These are phyloP conservation scores for Sterna hirundo DNA, from an alignment of 2,113 vertebrate species.

Conservation along the genomic window DNA sequence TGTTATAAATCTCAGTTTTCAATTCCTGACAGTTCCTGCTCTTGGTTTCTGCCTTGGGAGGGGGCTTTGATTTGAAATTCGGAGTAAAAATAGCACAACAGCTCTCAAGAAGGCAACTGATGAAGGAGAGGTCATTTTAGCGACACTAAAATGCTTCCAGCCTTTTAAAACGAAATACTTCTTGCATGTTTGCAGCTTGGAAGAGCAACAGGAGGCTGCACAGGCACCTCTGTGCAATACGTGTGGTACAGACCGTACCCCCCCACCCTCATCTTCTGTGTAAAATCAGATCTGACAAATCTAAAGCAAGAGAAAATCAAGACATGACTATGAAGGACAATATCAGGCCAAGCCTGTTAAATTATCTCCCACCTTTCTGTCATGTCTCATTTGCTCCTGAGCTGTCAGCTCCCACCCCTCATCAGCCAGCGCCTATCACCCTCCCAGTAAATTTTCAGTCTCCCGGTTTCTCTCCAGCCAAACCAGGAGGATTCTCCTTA, in stretches of 20 bases:
- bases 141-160: not conserved
- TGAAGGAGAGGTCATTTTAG: not conserved
- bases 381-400: slow-evolving; percentile 42
- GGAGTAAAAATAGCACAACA: not conserved
- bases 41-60: not conserved
- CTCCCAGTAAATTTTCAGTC: not conserved
- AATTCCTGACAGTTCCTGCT: not conserved
- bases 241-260: accelerated
- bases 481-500: not conserved
- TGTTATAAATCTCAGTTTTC: not conserved
- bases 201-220: slow-evolving; percentile 20
- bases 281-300: slow-evolving; percentile 64
- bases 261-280: not conserved
- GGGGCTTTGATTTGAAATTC: not conserved
- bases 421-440: not conserved
- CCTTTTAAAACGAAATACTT: not conserved
- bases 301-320: slow-evolving; percentile 49
- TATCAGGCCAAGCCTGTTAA: slow-evolving; percentile 50
- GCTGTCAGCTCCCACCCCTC: slow-evolving; percentile 28
- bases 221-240: accelerated
- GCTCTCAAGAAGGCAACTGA: not conserved
- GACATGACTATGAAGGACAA: slow-evolving; percentile 58
- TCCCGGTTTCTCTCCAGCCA: not conserved
- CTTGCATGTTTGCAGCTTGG: not conserved
- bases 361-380: slow-evolving; percentile 49